These are phyloP conservation scores for Brotula barbata DNA, from an alignment of 2,797 vertebrate genomes.

Conservation along the genomic window DNA sequence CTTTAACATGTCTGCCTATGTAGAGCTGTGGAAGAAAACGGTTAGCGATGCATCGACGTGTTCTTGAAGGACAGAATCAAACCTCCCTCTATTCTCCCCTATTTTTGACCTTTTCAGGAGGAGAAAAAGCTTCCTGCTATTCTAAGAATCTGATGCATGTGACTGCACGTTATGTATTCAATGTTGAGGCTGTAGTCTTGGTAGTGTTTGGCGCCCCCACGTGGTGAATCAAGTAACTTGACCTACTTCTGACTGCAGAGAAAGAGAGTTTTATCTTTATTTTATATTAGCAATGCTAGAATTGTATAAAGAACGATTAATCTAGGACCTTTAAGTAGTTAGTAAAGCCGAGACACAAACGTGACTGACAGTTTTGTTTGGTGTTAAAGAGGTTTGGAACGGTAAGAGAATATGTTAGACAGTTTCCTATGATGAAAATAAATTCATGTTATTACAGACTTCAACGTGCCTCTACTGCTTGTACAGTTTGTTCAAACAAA, in stretches of 20 bases:
- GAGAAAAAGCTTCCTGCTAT: constrained; percentile 34
- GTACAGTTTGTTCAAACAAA: no score
- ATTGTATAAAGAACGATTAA: no score
- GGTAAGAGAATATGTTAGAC: no score
- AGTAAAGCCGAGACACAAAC: no score
- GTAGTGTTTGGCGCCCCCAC: constrained; percentile 59
- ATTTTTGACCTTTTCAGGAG: constrained; percentile 3
- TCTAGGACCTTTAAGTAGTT: no score
- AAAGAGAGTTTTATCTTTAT: no score
- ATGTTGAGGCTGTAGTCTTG: constrained; percentile 9
- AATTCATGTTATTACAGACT: no score
- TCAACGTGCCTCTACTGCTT: no score
- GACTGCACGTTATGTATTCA: constrained; percentile 36
- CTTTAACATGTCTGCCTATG: neutral
- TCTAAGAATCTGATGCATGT: constrained; percentile 47
- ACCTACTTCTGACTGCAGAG: neutral
- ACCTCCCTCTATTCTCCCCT: constrained; percentile 8
- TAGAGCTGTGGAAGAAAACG: neutral
- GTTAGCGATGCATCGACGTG: neutral
- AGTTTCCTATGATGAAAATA: no score
- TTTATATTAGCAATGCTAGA: no score
- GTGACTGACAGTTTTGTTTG: no score
- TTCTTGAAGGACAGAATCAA: neutral
- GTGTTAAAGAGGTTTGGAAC: no score
- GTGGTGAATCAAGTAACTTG: constrained; percentile 43